Base-by-base conservation (phyloP, 2,888 invertebrate genomes). In the Diaperis boleti region DNA sequence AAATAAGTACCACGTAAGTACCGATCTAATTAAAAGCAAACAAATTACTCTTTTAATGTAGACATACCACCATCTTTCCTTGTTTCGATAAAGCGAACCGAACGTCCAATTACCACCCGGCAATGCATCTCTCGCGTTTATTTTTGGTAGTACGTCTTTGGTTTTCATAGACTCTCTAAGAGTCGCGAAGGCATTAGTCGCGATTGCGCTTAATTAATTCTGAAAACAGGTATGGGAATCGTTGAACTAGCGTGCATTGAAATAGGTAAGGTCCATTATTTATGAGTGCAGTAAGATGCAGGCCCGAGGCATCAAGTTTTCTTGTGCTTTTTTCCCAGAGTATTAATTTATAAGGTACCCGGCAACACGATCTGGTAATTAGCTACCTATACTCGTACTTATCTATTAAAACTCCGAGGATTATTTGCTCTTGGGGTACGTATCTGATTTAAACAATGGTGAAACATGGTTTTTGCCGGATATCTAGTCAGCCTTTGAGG, bases 361-460 rank as follows among this genome's bases (percentile, higher is more conserved):
- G 61, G 68, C 62, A 67, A 68, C 69, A 69, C 67, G 70, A 68
- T 69, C 68, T 49, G 61, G 69, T 71, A 71, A 69, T 71, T 71
- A 71, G 68, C 69, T 71, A 71, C 68, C 67, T 65, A 62, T 65
- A 59, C 65, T 63, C 56, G 62, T 52, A 61, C 61, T 68, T 65
- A 67, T 69, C 65, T 69, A 59, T 64, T 64, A 59, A 57, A 61
- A 64, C 50, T 69, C 62, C 50, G 56, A 47, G 66, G 65, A 69
- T 66, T 71, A 64, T 71, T 69, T 68, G 66, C 65, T 69, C 57
- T 67, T 68, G 62, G 66, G 62, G 64, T 61, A 67, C 64, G 59
- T 65, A 67, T 65, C 65, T 67, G 67, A 65, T 67, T 65, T 60
- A 59, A 65, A 67, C 65, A 65, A 67, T 65, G 62, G 64, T 66